Base-by-base conservation (phyloP, 1,140 invertebrate species). In the Hypsibius dujardini region DNA sequence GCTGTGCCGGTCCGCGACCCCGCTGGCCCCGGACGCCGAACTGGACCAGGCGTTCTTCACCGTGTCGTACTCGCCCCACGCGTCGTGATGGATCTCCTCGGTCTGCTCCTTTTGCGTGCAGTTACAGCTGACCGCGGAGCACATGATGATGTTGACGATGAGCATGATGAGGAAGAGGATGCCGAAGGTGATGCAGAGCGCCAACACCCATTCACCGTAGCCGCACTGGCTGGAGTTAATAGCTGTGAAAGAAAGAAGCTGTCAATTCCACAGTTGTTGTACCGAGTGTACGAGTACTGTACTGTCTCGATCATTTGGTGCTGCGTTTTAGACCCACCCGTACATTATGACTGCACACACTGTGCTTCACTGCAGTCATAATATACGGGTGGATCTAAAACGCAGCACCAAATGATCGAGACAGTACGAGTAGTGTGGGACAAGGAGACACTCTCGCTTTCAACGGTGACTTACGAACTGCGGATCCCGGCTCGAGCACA, bases 81-180 rank as follows among this genome's bases (percentile, higher is more conserved):
- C 62, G 3, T 67, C 62, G 12, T 12, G 12, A 3, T 67, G 62
- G 62, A 67, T 67, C 62, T 67, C 62, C 7, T 14, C 42, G 62
- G 7, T 67, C 7, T 42, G 7, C 3, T 67, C 62, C 62, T 67
- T 67, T 3, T 42, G 7, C 62, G 62, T 67, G 7, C 7, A 42
- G 62, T 67, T 67, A 3, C 7, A 67, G 3, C 7, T 14, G 3
- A 67, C 62, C 7, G 62, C 62, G 3, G 90, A 91, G 80, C 91
- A 95, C 46, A 94, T 84, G 86, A 94, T 93, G 75, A 92, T 88
- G 81, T 94, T 94, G 81, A 94, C 89, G 76, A 94, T 88, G 77
- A 95, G 83, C 90, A 94, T 94, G 75, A 94, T 88, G 47, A 94
- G 84, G 80, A 94, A 91, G 74, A 95, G 84, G 72, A 94, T 85